Base-by-base conservation (phyloP, 2,888 invertebrate species). In the Dryadula phaetusa region DNA sequence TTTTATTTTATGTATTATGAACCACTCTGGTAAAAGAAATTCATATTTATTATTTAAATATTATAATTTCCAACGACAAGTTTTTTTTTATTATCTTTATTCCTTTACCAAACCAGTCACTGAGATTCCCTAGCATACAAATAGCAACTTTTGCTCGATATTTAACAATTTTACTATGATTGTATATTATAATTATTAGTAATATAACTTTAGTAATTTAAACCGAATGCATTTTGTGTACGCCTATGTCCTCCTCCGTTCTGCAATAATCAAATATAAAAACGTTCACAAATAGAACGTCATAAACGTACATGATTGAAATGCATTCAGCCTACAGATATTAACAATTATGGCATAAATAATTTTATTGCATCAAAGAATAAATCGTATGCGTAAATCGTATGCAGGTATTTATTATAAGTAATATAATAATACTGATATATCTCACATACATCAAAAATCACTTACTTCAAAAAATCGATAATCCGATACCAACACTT, bases 81-180 rank as follows among this genome's bases (percentile, higher is more conserved):
- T n/a, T 40, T 52, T 16, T 22, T 52, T 62, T 60, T 58, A n/a
- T 61, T 62, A 65, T 37, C 62, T 56, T 63, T 52, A 54, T 44
- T 58, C 70, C 22, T 77, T 79, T 77, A 85, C 87, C 87, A 87
- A 88, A 88, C 88, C 87, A 88, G 88, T 76, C 84, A 85, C 86
- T 78, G 77, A 72, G 69, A 63, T 58, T 44, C 46, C 42, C 49
- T 62, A 49, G 52, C 16, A 32, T 62, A 20, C 44, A 4, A 66
- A 37, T 44, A 25, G 37, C n/a, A 49, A 62, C 70, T 70, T 69
- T 72, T 71, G 73, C 72, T 72, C 70, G 71, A 53, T 67, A 54
- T 46, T 37, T 65, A 12, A 42, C 52, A 42, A 42, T 49, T 40
- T n/a, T 28, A 25, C 7, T 25, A 49, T 25, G 1, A 16, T 25